phyloP scores from a whole-genome alignment of 1,140 invertebrate genomes.

The Thrips palmi region DNA sequence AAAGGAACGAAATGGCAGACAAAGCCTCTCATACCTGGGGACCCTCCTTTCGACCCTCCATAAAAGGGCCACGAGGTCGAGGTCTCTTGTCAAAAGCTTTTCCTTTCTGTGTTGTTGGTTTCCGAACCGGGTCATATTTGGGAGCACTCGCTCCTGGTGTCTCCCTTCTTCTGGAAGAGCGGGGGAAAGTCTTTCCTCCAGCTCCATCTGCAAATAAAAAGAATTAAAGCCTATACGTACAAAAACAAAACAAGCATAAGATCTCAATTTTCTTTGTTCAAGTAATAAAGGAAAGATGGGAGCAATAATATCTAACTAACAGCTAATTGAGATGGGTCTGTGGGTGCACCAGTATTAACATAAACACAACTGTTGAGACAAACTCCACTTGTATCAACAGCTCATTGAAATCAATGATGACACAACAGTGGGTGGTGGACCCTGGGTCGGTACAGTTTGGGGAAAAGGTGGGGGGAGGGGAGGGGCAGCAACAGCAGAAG shows the following conservation, averaged over 20 bases:
- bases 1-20: constrained; percentile 1
- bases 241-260: constrained; percentile 7
- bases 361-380: constrained; percentile 4
- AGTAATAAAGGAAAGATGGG: constrained; percentile 4
- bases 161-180: constrained; percentile 41
- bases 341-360: constrained; percentile 8
- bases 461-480: too few relatives aligned
- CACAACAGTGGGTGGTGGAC: too few relatives aligned
- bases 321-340: neutral
- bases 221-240: constrained; percentile 11
- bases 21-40: constrained; percentile 30
- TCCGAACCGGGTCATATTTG: constrained; percentile 39
- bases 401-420: neutral
- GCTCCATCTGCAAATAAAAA: constrained; percentile 28
- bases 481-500: too few relatives aligned
- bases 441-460: too few relatives aligned
- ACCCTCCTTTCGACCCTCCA: constrained; percentile 48
- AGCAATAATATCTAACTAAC: neutral
- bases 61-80: constrained; percentile 42
- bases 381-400: constrained; percentile 5
- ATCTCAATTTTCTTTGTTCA: constrained; percentile 1
- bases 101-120: constrained; percentile 39
- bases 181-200: constrained; percentile 38
- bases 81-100: constrained; percentile 52
- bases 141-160: constrained; percentile 26